phyloP scores from a whole-genome alignment of 2,888 invertebrate genomes.

The Tetragonula carbonaria region DNA sequence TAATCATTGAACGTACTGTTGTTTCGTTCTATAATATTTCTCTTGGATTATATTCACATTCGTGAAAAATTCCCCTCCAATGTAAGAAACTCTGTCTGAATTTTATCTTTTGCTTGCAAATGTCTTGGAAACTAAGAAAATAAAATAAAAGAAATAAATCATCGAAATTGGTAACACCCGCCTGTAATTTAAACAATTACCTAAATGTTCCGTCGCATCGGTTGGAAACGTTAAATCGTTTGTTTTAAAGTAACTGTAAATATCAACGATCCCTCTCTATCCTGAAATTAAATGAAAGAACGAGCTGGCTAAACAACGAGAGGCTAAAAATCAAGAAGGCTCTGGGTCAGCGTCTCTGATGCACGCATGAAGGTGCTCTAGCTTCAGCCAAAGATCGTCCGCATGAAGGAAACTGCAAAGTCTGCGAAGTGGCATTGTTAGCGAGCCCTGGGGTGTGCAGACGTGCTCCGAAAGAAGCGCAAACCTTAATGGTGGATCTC shows the following conservation, averaged over 20 bases:
- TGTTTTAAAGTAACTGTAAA: too few species aligned
- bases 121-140: too few species aligned
- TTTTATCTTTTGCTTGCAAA: too few species aligned
- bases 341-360: conserved; percentile 1
- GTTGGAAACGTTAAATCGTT: too few species aligned
- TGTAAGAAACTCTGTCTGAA: background rate
- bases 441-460: conserved; percentile 36
- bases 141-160: too few species aligned
- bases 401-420: conserved; percentile 39
- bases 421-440: conserved; percentile 58
- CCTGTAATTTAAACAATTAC: too few species aligned
- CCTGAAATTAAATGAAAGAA: too few species aligned
- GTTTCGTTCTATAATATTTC: background rate
- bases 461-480: conserved; percentile 47
- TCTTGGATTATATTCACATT: background rate
- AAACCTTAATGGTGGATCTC: conserved; percentile 48
- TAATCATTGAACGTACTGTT: background rate
- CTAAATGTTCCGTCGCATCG: too few species aligned
- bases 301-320: background rate
- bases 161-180: too few species aligned
- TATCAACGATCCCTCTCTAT: background rate
- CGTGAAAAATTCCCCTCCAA: background rate
- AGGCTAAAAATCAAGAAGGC: background rate
- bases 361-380: background rate
- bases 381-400: conserved; percentile 11